Percentiles rank a stretch among this genome's conserved stretches.
Conservation (phyloP, 2,888 invertebrate genomes). For the Pantelozetes paolii region DNA sequence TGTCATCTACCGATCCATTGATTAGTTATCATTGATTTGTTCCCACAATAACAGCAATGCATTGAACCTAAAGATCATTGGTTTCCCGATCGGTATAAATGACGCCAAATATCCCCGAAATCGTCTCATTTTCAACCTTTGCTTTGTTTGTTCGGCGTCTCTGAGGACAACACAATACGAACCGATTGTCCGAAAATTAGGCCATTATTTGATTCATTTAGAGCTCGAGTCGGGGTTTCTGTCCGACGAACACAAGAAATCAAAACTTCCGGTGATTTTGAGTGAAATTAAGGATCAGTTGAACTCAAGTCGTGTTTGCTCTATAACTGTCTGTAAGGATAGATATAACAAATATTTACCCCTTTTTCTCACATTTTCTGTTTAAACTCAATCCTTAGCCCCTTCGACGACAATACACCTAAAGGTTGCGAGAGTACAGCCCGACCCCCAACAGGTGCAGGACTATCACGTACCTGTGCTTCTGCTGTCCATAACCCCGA, state of each 20-base stretch:
- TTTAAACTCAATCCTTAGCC: conserved; percentile 61
- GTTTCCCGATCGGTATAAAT: conserved; percentile 85
- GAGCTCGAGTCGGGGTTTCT: conserved; percentile 78
- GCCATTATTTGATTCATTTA: conserved; percentile 72
- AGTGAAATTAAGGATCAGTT: conserved; percentile 73
- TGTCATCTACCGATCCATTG: conserved; percentile 51
- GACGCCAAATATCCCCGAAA: conserved; percentile 84
- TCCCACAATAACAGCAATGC: no score
- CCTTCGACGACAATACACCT: conserved; percentile 82
- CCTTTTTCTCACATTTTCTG: neutral
- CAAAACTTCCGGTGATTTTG: conserved; percentile 68
- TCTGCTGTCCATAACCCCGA: conserved; percentile 54
- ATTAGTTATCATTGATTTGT: neutral
- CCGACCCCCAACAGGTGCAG: conserved; percentile 72
- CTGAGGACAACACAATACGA: conserved; percentile 88
- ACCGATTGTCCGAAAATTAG: conserved; percentile 85
- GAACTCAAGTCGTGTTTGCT: conserved; percentile 72
- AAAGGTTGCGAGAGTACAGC: conserved; percentile 75
- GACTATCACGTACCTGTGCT: conserved; percentile 88
- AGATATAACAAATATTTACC: neutral
- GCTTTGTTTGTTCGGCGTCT: conserved; percentile 86
- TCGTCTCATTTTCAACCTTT: conserved; percentile 90
- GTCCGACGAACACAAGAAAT: conserved; percentile 62
- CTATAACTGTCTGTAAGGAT: conserved; percentile 54
- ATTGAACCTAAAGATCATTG: conserved; percentile 79